Percentiles rank a stretch among this genome's conserved stretches.
phyloP scores from a whole-genome alignment of 2,888 invertebrate species.

The Drosophila lacicola region DNA sequence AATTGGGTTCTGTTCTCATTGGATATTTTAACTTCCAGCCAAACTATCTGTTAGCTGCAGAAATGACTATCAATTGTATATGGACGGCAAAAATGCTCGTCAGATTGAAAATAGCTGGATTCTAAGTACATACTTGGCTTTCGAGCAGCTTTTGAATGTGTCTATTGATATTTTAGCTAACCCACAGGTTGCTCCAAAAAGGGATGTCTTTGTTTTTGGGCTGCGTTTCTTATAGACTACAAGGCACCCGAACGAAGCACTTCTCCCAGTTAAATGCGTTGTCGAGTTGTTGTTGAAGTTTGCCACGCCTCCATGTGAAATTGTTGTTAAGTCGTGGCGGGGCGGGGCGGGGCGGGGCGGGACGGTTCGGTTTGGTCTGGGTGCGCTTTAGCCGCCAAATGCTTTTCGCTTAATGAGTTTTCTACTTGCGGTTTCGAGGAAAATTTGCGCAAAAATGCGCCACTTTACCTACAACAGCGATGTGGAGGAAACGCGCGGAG shows the following conservation, averaged over 20 bases:
- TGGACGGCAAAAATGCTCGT: not conserved
- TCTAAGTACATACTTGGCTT: not conserved
- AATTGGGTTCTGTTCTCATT: too few species aligned
- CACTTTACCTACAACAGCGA: slow-evolving; percentile 68
- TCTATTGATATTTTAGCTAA: slow-evolving; percentile 2
- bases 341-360: not conserved
- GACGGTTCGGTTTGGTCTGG: slow-evolving; percentile 13
- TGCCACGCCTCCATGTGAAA: slow-evolving; percentile 37
- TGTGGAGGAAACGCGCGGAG: slow-evolving; percentile 52
- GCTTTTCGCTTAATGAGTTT: slow-evolving; percentile 80
- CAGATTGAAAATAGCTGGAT: not conserved
- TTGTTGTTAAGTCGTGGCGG: slow-evolving; percentile 12
- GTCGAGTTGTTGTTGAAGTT: slow-evolving; percentile 36
- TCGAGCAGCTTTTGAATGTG: not conserved
- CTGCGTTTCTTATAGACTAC: slow-evolving; percentile 8
- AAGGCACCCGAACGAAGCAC: not conserved
- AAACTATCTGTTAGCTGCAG: too few species aligned
- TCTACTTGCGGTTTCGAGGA: slow-evolving; percentile 76
- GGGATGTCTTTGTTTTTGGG: not conserved
- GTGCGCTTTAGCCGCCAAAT: slow-evolving; percentile 63
- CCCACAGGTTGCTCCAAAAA: too few species aligned
- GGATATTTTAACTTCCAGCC: too few species aligned
- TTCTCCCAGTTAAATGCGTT: slow-evolving; percentile 2
- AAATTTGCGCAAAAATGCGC: slow-evolving; percentile 80
- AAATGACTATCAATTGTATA: too few species aligned